Evolutionary conservation across 2,797 vertebrate genomes (phyloP).

Genomic region (Gymnoscopelus braueri): DNA sequence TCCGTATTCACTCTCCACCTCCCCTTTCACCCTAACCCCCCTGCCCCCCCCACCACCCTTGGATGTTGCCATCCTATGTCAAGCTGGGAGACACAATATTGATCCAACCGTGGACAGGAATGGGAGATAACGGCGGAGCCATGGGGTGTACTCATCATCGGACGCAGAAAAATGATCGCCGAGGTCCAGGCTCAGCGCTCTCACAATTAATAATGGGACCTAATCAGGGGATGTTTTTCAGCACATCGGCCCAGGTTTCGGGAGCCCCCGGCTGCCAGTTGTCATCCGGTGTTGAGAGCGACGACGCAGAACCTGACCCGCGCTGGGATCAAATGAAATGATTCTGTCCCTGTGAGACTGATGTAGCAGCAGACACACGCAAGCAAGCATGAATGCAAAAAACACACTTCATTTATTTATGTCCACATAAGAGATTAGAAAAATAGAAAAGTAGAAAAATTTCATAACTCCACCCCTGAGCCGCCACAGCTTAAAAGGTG

Average conservation of each 20-base stretch:
- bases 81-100: slow-evolving; percentile 51
- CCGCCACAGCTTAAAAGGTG: too few relatives aligned
- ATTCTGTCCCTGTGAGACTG: slow-evolving; percentile 27
- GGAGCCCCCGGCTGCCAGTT: slow-evolving; percentile 58
- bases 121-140: slow-evolving; percentile 62
- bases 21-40: slow-evolving; percentile 46
- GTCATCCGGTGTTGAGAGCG: slow-evolving; percentile 69
- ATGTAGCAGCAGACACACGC: slow-evolving; percentile 1
- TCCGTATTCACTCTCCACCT: slow-evolving; percentile 60
- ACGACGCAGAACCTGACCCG: slow-evolving; percentile 24
- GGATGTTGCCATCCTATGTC: slow-evolving; percentile 52
- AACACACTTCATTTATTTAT: background rate
- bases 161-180: slow-evolving; percentile 48
- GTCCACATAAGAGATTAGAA: too few relatives aligned
- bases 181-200: slow-evolving; percentile 34
- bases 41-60: slow-evolving; percentile 17
- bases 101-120: slow-evolving; percentile 65
- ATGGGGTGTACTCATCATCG: slow-evolving; percentile 23
- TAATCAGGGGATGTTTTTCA: slow-evolving; percentile 66
- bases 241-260: slow-evolving; percentile 53
- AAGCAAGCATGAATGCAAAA: background rate
- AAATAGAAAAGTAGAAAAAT: too few relatives aligned
- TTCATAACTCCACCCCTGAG: too few relatives aligned
- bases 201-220: slow-evolving; percentile 70
- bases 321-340: slow-evolving; percentile 49